Conservation (phyloP, 2,888 invertebrate species). For the Chydorus sphaericus region DNA sequence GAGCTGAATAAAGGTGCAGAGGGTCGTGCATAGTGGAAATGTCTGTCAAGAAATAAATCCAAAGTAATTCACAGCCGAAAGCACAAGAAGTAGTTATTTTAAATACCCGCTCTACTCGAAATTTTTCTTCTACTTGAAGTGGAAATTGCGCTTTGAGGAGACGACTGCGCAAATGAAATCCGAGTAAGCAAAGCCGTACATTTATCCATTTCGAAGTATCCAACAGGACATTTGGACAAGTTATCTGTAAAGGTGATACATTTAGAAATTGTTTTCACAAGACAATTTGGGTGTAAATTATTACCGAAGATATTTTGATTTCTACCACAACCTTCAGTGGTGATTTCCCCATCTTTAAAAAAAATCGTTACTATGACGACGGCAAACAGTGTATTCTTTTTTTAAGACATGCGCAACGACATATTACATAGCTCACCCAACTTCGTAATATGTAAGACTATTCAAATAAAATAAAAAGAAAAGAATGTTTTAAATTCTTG, state of each 20-base stretch:
- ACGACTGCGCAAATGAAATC: background rate
- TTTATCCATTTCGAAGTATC: background rate
- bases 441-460: no score
- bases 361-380: background rate
- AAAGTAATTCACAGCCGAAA: no score
- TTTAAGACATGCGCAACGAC: no score
- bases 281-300: background rate
- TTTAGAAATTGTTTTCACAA: background rate
- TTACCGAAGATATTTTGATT: background rate
- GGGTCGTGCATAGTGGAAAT: background rate
- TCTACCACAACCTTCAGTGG: background rate
- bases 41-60: background rate
- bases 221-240: background rate
- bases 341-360: background rate
- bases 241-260: background rate
- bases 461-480: no score
- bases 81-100: background rate
- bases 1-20: background rate
- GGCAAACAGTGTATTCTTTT: background rate
- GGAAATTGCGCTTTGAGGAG: background rate
- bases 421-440: no score
- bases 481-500: no score
- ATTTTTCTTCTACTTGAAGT: background rate
- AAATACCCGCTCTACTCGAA: background rate
- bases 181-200: background rate